Percentiles rank a stretch among this genome's conserved stretches.
Conservation (phyloP, 2,888 invertebrate genomes). For the Raillietiella orientalis region DNA sequence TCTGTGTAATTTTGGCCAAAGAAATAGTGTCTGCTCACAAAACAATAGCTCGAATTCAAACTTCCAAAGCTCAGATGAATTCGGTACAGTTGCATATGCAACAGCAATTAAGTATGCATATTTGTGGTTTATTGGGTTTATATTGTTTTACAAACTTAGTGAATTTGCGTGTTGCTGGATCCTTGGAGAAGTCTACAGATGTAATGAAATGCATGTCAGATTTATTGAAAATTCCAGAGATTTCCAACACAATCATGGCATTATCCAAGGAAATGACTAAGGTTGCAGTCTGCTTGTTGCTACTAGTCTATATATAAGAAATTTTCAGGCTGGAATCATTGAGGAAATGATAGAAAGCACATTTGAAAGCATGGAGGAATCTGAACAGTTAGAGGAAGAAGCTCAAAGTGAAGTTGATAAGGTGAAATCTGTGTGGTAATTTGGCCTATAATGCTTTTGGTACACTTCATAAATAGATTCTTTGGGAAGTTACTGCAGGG, state of each 20-base stretch:
- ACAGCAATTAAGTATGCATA: slow-evolving; percentile 46
- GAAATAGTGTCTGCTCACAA: slow-evolving; percentile 63
- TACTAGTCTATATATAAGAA: slow-evolving; percentile 1
- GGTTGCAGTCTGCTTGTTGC: slow-evolving; percentile 9
- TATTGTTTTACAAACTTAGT: slow-evolving; percentile 30
- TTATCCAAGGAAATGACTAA: slow-evolving; percentile 98
- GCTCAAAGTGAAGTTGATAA: slow-evolving; percentile 79
- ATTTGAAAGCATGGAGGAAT: slow-evolving; percentile 57
- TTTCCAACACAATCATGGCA: slow-evolving; percentile 84
- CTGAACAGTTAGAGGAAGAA: slow-evolving; percentile 82
- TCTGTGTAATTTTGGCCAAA: slow-evolving; percentile 70
- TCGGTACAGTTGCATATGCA: slow-evolving; percentile 93
- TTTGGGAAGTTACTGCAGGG: slow-evolving; percentile 69
- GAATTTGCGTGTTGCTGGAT: slow-evolving; percentile 70
- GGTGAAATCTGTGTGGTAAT: slow-evolving; percentile 15
- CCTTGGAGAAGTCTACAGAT: slow-evolving; percentile 77
- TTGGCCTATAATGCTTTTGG: neutral
- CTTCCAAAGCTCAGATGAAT: slow-evolving; percentile 86
- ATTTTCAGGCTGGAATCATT: slow-evolving; percentile 53
- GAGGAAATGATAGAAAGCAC: slow-evolving; percentile 98
- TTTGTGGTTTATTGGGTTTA: slow-evolving; percentile 2
- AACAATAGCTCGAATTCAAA: slow-evolving; percentile 62
- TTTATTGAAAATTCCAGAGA: slow-evolving; percentile 59
- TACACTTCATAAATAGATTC: slow-evolving; percentile 17
- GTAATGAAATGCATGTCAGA: slow-evolving; percentile 96